Evolutionary conservation across 2,113 vertebrate genomes (phyloP).

Genomic region (Condylura cristata): DNA sequence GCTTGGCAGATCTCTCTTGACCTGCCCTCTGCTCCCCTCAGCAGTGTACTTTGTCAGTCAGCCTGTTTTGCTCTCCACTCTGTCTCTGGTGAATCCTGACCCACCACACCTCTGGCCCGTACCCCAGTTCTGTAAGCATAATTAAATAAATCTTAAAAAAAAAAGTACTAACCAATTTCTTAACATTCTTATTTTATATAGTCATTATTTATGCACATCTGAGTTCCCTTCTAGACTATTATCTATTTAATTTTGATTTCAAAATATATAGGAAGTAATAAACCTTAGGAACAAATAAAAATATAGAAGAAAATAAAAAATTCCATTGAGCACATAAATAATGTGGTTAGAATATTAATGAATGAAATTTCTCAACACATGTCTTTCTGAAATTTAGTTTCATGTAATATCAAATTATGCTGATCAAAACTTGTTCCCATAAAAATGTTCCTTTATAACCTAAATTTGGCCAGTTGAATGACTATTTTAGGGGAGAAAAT

Average conservation of each 20-base stretch:
- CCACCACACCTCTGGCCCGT: too few species aligned
- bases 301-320: neutral
- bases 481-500: neutral
- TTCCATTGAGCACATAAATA: neutral
- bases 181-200: neutral
- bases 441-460: neutral
- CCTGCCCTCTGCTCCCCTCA: too few species aligned
- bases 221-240: neutral
- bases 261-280: neutral
- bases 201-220: neutral
- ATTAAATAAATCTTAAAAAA: too few species aligned
- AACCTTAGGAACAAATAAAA: conserved; percentile 11
- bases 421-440: neutral
- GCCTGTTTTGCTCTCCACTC: too few species aligned
- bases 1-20: too few species aligned
- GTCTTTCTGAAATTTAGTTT: neutral
- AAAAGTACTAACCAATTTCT: neutral
- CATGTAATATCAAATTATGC: neutral
- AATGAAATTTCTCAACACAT: neutral
- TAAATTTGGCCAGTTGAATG: neutral
- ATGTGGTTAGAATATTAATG: conserved; percentile 30
- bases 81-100: too few species aligned
- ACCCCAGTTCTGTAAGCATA: too few species aligned
- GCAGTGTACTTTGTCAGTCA: too few species aligned
- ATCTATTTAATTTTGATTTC: conserved; percentile 28